Base-by-base conservation (phyloP, 2,888 invertebrate species). In the Drosophila aldrichi region DNA sequence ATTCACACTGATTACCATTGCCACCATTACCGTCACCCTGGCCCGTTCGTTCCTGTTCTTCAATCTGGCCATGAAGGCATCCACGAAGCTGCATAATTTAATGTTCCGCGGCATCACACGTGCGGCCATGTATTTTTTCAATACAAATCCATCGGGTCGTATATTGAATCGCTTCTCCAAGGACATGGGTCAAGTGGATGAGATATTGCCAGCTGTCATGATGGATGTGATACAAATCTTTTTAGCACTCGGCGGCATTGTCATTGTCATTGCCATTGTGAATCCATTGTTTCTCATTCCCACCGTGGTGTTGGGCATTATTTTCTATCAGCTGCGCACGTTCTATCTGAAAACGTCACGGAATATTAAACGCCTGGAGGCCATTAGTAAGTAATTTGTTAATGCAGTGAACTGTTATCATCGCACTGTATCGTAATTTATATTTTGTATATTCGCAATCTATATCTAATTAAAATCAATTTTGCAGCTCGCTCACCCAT, bases 161-260 rank as follows among this genome's bases (percentile, higher is more conserved):
- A 96, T 98, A 81, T 93, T 98, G 51, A 98, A 98, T 93, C 94
- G 98, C 29, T 98, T 98, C 93, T 96, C 97, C 0, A 98, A 98
- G 92, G 98, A 98, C 88, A 96, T 97, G 94, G 97, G 93, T 8
- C 80, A 94, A 94, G 80, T 95, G 92, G 93, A 93, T 80, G 93
- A 93, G 71, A 90, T 93, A 63, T 65, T 93, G 62, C 93, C 93
- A 0, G 82, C 92, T 4, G 93, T 93, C 9, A 92, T 93, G 92
- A 93, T 93, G 78, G 93, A 93, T 76, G 93, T 93, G 10, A 90
- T 93, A 62, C 96, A 97, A 94, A 96, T 98, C 71, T 96, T 96
- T n/a, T 94, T 97, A 0, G 94, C 96, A 0, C 94, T 98, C 25
- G 93, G 96, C 78, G 98, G 97, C 87, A 96, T 97, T 69, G 95